Conservation (phyloP, 1,140 invertebrate species). For the Hylyphantes graminicola region DNA sequence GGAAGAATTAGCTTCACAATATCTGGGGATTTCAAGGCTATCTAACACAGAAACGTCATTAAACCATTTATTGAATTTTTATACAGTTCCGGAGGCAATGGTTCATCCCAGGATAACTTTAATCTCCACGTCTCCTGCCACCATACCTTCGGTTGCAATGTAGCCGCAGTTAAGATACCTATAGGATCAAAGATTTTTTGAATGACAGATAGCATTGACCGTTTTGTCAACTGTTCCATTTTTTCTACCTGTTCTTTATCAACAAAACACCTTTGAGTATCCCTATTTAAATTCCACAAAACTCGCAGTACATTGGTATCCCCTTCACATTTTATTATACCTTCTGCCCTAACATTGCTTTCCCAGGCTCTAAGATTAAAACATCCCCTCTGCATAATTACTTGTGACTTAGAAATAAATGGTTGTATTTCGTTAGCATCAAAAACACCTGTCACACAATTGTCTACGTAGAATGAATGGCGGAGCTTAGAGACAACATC, state of each 20-base stretch:
- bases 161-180: neutral
- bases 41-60: neutral
- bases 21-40: neutral
- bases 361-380: slow-evolving; percentile 28
- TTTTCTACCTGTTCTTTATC: neutral
- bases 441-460: slow-evolving; percentile 3
- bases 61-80: neutral
- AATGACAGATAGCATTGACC: neutral
- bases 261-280: neutral
- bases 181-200: slow-evolving; percentile 19
- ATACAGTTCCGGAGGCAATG: neutral
- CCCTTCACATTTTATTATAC: neutral
- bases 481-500: neutral
- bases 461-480: slow-evolving; percentile 37
- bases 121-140: neutral
- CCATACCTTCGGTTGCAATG: neutral
- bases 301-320: neutral
- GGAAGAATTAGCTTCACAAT: neutral
- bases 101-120: slow-evolving; percentile 2
- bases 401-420: neutral
- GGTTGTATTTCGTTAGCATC: neutral
- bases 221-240: neutral
- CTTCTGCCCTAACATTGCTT: neutral
- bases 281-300: neutral
- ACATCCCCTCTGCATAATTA: neutral